phyloP scores from a whole-genome alignment of 2,888 invertebrate genomes.

The Drosophila subsilvestris region DNA sequence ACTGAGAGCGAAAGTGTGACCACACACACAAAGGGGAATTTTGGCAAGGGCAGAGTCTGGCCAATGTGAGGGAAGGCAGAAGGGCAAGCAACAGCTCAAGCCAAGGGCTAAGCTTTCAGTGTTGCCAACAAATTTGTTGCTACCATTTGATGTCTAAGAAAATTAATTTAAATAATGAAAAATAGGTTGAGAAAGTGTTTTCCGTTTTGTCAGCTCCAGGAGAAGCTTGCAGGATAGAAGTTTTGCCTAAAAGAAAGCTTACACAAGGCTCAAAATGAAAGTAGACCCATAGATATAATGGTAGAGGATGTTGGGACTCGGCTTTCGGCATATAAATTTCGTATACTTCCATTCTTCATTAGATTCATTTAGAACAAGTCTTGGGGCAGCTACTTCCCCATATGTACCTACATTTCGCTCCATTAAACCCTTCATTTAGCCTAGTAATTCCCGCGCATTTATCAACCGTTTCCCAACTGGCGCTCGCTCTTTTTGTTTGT shows the following conservation, averaged over 20 bases:
- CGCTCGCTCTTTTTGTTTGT: not conserved
- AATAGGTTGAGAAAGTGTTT: too few species aligned
- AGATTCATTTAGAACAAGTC: too few species aligned
- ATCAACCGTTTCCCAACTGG: not conserved
- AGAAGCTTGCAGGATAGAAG: too few species aligned
- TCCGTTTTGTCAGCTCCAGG: too few species aligned
- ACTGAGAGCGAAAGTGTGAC: slow-evolving; percentile 29
- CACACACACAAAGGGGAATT: slow-evolving; percentile 14
- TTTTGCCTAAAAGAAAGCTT: too few species aligned
- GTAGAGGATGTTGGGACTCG: too few species aligned
- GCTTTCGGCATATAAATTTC: too few species aligned
- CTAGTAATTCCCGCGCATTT: slow-evolving; percentile 8
- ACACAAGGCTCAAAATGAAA: too few species aligned
- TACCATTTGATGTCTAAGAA: not conserved
- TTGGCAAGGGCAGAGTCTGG: not conserved
- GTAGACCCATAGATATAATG: too few species aligned
- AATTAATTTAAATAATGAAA: not conserved
- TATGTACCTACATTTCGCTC: not conserved
- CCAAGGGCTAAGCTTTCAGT: not conserved
- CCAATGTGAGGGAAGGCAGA: not conserved
- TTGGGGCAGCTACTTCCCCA: not conserved
- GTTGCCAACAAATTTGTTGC: not conserved
- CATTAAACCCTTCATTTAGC: not conserved
- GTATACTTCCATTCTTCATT: too few species aligned
- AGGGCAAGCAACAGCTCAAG: not conserved